Conservation (phyloP, 2,113 vertebrate genomes). For the Colossoma macropomum region DNA sequence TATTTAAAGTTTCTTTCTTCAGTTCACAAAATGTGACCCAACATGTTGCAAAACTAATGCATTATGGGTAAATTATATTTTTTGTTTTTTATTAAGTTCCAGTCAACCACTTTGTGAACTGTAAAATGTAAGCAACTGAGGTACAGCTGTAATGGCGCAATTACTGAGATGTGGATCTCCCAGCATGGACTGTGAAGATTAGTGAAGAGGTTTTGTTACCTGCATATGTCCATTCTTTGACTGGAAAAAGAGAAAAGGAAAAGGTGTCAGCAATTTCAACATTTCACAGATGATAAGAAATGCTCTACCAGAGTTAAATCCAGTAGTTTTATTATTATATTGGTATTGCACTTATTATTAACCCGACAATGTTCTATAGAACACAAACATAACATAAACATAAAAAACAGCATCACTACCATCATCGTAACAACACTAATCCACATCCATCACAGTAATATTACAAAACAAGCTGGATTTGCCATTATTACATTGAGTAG, state of each 20-base stretch:
- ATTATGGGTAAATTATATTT: too few relatives aligned
- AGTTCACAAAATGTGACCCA: too few relatives aligned
- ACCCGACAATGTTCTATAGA: background rate
- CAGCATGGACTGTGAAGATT: too few relatives aligned
- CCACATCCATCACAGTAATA: background rate
- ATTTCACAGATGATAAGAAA: background rate
- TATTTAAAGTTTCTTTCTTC: too few relatives aligned
- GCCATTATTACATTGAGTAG: background rate
- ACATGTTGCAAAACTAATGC: too few relatives aligned
- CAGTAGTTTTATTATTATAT: too few relatives aligned
- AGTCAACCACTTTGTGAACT: too few relatives aligned
- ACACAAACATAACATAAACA: background rate
- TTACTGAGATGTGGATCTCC: background rate
- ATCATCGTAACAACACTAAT: background rate
- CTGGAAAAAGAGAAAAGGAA: slow-evolving; percentile 11
- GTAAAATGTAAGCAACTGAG: too few relatives aligned
- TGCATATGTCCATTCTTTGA: slow-evolving; percentile 52
- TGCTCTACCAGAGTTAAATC: background rate
- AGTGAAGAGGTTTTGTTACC: slow-evolving; percentile 26
- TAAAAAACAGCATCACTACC: background rate
- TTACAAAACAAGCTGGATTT: background rate
- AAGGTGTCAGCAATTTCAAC: background rate
- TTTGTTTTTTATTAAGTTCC: too few relatives aligned
- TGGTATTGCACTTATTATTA: background rate
- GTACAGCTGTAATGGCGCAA: too few relatives aligned